Evolutionary conservation across 2,797 vertebrate genomes (phyloP), one percentile per base, ranked within the genome.

Genomic region (Myripristis jacobus): DNA sequence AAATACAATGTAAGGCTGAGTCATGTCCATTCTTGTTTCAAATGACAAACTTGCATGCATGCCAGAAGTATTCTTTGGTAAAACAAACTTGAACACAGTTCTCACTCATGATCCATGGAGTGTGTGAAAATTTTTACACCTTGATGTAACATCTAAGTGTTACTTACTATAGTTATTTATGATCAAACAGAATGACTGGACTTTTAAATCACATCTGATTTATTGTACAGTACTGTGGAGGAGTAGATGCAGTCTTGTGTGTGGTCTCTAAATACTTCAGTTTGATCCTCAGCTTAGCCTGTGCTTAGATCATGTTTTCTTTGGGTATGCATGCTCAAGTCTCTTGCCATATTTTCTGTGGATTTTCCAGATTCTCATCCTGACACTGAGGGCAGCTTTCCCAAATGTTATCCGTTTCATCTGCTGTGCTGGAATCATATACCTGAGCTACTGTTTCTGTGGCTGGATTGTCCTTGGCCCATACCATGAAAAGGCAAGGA

Each of bases 401-500:
- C 97, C 97, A 25, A 96, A 96, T 0, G 96, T 98, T 16, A 97
- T 98, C 80, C 95, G 97, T 0, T 99, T 98, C 91, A 95, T 96
- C 88, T 97, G 97, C 88, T 99, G 97, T 0, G 97, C 96, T 13
- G 96, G 96, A 0, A 96, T 98, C 38, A 97, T 99, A 80, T 98
- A 98, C 81, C 83, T 99, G 76, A 96, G 97, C 66, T 99, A 98
- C 82, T 97, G 96, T 79, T 96, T 99, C 82, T 99, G 97, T 0
- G 97, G 97, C 16, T 98, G 97, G 97, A 96, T 99, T 0, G 97
- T 99, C 2, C 73, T 99, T 25, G 97, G 97, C 0, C 97, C 97
- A 0, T 98, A 98, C 84, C 97, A 99, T 0, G 95, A 95, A 71
- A 98, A 98, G 95, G 97, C 94, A 75, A 80, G 60, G 1, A 1